Evolutionary conservation across 2,888 invertebrate species (phyloP), one percentile per base, ranked within the genome.

Genomic region (Magallana nippona): DNA sequence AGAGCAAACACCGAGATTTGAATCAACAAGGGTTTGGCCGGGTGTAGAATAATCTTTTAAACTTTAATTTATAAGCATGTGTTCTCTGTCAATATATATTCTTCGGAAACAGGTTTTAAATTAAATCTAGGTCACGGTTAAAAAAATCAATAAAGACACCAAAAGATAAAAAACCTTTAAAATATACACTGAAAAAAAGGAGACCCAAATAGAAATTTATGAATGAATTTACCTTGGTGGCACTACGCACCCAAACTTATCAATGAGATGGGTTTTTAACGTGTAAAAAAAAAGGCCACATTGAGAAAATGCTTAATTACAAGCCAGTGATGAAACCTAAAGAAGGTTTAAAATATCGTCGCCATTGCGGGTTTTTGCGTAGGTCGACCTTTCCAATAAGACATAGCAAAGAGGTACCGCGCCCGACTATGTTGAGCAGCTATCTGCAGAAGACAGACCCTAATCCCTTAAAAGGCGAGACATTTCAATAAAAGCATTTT

Each of bases 11-110:
- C 71, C 15, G 71, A 22, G 13, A 22, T 71, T 32, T 71, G 71
- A 71, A 71, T 71, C 32, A 71, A 71, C 32, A 71, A 27, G 22
- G 71, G 71, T 71, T 71, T 71, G 71, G 32, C 32, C 71, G 71
- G 71, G 71, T 71, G 32, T 71, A 71, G 71, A 71, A 71, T 71
- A 71, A 71, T 71, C 71, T 71, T 71, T 71, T 71, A 71, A 71
- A 71, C 71, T 32, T 71, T 22, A 71, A 71, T 71, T 71, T 71
- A 71, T 71, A 71, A 71, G 22, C 71, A 32, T 71, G 71, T 22
- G 71, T 27, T 71, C 71, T 71, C 71, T 71, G 71, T 71, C 71
- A 71, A 71, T 71, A 44, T 44, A 44, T 44, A 71, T 71, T 71
- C 71, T 27, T 71, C 27, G 22, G 44, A 71, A 71, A 71, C 71